phyloP scores from a whole-genome alignment of 35 echinoderm and acorn worm species.

The Stichopus chloronotus region DNA sequence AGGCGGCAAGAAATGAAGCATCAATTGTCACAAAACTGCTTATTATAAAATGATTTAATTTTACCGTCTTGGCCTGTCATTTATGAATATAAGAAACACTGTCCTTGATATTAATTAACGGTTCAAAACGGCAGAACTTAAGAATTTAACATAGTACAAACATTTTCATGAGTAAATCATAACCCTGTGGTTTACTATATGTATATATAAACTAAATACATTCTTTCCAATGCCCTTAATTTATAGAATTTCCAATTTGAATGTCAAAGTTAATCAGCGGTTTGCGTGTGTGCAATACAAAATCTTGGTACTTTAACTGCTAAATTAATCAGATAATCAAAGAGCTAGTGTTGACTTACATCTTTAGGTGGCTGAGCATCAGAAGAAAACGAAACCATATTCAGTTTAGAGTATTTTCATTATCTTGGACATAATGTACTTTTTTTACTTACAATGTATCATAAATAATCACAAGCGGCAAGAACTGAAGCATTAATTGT shows the following conservation, averaged over 20 bases:
- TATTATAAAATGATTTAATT: background rate
- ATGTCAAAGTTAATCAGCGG: too few species aligned
- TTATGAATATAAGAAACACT: constrained; percentile 12
- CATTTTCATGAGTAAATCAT: too few species aligned
- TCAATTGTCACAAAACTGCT: background rate
- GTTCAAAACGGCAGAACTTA: background rate
- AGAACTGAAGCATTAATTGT: background rate
- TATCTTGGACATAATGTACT: background rate
- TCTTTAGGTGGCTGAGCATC: too few species aligned
- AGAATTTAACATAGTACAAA: background rate
- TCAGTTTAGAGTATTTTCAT: background rate
- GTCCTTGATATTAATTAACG: constrained; percentile 5
- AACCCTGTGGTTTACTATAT: too few species aligned
- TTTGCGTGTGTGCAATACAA: too few species aligned
- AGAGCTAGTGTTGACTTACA: too few species aligned
- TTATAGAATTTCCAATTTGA: too few species aligned
- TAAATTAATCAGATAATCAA: too few species aligned
- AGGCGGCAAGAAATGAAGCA: constrained; percentile 2
- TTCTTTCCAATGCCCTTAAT: too few species aligned
- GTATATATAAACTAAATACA: too few species aligned
- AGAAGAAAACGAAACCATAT: too few species aligned
- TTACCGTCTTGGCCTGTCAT: background rate
- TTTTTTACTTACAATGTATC: background rate
- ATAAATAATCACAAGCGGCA: background rate
- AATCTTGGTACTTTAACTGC: too few species aligned